phyloP scores from a whole-genome alignment of 2,113 vertebrate species.

The Columbina picui region DNA sequence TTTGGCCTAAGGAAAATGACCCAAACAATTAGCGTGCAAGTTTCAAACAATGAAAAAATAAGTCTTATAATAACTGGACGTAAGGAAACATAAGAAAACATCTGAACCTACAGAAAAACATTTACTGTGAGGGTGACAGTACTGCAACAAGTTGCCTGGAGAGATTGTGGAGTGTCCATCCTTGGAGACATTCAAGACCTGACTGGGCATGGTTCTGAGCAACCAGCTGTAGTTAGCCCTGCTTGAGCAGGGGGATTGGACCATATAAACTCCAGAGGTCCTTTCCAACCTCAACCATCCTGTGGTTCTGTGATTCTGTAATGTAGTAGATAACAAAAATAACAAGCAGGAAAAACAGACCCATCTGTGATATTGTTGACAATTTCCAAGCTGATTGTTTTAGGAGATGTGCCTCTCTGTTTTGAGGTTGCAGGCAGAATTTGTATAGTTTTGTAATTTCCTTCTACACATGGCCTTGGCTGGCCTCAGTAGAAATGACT shows the following conservation, averaged over 20 bases:
- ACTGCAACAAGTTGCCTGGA: not conserved
- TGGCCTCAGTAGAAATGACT: not conserved
- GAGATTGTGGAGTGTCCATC: too few relatives aligned
- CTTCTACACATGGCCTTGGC: not conserved
- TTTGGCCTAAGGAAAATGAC: not conserved
- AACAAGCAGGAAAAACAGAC: not conserved
- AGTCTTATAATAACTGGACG: not conserved
- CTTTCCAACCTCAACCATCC: too few relatives aligned
- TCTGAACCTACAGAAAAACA: not conserved
- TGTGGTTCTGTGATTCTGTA: not conserved
- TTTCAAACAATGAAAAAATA: not conserved
- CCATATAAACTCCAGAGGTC: too few relatives aligned
- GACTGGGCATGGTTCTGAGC: too few relatives aligned
- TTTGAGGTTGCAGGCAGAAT: not conserved
- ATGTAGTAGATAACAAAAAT: not conserved
- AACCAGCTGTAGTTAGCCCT: too few relatives aligned
- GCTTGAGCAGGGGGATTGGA: too few relatives aligned
- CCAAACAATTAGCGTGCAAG: not conserved
- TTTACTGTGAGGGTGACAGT: not conserved
- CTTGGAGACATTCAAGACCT: too few relatives aligned
- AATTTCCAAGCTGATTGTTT: not conserved
- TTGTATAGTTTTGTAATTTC: not conserved
- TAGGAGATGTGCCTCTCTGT: not conserved
- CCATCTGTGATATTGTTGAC: not conserved
- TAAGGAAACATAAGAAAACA: not conserved